phyloP scores from a whole-genome alignment of 1,140 invertebrate genomes.

The Plectus sambesii region DNA sequence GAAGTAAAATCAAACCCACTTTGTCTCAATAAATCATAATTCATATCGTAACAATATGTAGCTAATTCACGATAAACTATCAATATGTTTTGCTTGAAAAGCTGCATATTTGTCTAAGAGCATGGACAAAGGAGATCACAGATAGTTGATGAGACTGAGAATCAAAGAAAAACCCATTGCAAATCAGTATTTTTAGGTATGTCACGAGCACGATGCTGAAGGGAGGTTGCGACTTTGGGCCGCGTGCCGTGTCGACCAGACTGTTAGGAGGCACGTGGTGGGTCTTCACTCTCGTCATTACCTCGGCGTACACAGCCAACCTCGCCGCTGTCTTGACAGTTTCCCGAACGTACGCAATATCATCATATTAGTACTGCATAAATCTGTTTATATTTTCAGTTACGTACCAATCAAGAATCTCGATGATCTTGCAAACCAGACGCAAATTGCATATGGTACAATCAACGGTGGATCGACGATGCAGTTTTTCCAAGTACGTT shows the following conservation, averaged over 20 bases:
- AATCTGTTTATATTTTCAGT: too few species aligned
- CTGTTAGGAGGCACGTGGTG: constrained; percentile 94
- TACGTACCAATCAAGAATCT: constrained; percentile 89
- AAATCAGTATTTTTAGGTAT: constrained; percentile 20
- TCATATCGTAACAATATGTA: too few species aligned
- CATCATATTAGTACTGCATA: too few species aligned
- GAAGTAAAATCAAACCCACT: too few species aligned
- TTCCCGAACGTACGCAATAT: constrained; percentile 68
- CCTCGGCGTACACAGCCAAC: constrained; percentile 95
- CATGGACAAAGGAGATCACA: not conserved
- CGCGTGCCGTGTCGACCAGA: constrained; percentile 79
- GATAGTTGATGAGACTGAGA: constrained; percentile 46
- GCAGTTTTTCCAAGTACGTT: constrained; percentile 35
- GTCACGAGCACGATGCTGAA: constrained; percentile 40
- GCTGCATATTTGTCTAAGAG: not conserved
- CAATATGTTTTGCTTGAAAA: too few species aligned
- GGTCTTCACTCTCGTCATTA: constrained; percentile 97
- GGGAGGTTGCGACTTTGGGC: constrained; percentile 50
- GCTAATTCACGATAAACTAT: too few species aligned
- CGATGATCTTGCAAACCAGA: constrained; percentile 83
- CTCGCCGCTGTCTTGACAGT: constrained; percentile 93
- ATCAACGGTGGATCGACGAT: constrained; percentile 64
- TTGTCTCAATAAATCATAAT: too few species aligned
- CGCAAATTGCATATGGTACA: constrained; percentile 82
- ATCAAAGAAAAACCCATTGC: not conserved